phyloP scores from a whole-genome alignment of 1,140 invertebrate genomes.

The Conus ventricosus region DNA sequence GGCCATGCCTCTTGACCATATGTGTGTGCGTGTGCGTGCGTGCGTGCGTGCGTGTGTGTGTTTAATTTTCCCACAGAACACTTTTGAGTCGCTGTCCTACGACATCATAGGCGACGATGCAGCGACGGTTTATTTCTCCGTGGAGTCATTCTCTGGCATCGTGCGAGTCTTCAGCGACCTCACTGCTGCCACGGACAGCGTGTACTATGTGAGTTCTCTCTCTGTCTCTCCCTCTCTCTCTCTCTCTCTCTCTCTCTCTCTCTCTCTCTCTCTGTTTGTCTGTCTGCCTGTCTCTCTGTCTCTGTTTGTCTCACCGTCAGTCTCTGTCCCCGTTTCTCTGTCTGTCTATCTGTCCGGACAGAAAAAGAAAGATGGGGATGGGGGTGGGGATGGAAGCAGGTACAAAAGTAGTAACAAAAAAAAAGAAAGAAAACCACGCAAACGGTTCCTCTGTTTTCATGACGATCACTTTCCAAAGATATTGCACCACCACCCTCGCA shows the following conservation, averaged over 20 bases:
- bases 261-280: background rate
- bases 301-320: background rate
- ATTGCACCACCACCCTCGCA: too few species aligned
- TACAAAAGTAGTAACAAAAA: too few species aligned
- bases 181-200: conserved; percentile 25
- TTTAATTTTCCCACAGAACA: background rate
- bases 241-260: background rate
- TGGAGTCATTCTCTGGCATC: conserved; percentile 9
- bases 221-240: background rate
- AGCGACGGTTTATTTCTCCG: conserved; percentile 10
- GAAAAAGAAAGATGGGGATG: too few species aligned
- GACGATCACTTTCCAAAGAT: too few species aligned
- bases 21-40: conserved; percentile 8
- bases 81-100: background rate
- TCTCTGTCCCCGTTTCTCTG: background rate
- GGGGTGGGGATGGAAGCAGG: too few species aligned
- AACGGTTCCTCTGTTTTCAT: too few species aligned
- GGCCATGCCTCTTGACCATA: background rate
- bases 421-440: too few species aligned
- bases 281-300: background rate
- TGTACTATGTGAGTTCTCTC: conserved; percentile 37
- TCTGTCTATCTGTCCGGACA: background rate
- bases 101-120: conserved; percentile 22
- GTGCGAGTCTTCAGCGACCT: conserved; percentile 15
- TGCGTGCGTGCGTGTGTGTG: background rate